These are phyloP conservation scores for Eugnorisma glareosa DNA, from an alignment of 2,888 invertebrate genomes.

Conservation along the genomic window DNA sequence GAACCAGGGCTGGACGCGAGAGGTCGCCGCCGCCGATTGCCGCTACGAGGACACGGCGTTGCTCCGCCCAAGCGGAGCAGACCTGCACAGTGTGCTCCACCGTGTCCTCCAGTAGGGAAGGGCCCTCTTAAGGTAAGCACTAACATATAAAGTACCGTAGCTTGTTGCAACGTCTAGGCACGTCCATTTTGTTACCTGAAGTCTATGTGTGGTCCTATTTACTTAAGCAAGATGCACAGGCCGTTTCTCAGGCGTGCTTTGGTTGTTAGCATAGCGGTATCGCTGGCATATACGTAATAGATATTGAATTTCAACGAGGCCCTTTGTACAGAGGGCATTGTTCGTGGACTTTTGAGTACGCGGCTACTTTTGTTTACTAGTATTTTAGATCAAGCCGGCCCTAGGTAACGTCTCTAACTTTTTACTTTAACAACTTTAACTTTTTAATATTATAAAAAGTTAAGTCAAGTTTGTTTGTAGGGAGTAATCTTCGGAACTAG, in stretches of 20 bases:
- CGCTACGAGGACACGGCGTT: too few relatives aligned
- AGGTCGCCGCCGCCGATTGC: too few relatives aligned
- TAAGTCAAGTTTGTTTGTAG: not conserved
- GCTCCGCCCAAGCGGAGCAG: too few relatives aligned
- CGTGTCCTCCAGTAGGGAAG: too few relatives aligned
- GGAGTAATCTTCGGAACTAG: not conserved
- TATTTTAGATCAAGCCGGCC: not conserved
- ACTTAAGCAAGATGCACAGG: slow-evolving; percentile 67
- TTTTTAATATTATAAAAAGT: too few relatives aligned
- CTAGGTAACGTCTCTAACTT: too few relatives aligned
- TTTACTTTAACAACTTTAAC: too few relatives aligned
- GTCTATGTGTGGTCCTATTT: slow-evolving; percentile 76
- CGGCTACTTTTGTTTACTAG: not conserved
- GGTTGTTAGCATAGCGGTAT: slow-evolving; percentile 69
- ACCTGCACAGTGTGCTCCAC: too few relatives aligned
- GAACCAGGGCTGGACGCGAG: too few relatives aligned
- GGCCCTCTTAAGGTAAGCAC: slow-evolving; percentile 2
- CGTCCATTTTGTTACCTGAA: slow-evolving; percentile 54
- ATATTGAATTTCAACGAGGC: slow-evolving; percentile 69
- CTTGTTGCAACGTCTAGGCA: slow-evolving; percentile 66
- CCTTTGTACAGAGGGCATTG: slow-evolving; percentile 46
- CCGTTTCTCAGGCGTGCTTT: slow-evolving; percentile 59
- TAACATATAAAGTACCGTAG: slow-evolving; percentile 52
- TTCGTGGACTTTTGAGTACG: slow-evolving; percentile 14
- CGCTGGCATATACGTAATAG: slow-evolving; percentile 61